phyloP scores from a whole-genome alignment of 2,888 invertebrate species.

The Aquatica leii region DNA sequence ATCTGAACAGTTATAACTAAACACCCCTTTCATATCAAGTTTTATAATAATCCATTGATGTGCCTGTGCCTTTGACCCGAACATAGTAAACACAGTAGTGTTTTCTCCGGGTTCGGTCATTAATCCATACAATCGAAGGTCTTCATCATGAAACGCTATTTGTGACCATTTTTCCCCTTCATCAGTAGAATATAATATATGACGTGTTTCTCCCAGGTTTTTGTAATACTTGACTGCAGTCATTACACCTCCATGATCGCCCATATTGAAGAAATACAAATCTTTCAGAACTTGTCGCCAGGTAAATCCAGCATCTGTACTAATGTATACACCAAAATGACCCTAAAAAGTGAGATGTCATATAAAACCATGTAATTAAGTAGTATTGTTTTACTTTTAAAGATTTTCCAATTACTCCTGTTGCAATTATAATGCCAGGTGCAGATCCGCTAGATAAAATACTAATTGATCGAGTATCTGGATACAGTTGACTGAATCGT shows the following conservation, averaged over 20 bases:
- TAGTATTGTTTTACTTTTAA: slow-evolving; percentile 63
- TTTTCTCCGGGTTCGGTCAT: slow-evolving; percentile 96
- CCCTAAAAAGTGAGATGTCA: slow-evolving; percentile 58
- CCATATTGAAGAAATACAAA: slow-evolving; percentile 86
- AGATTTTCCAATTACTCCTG: slow-evolving; percentile 80
- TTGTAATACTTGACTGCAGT: slow-evolving; percentile 87
- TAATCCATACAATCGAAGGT: slow-evolving; percentile 85
- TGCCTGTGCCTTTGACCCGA: slow-evolving; percentile 79
- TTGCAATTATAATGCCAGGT: slow-evolving; percentile 87
- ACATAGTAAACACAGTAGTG: slow-evolving; percentile 90
- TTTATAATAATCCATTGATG: slow-evolving; percentile 92
- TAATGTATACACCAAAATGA: slow-evolving; percentile 81
- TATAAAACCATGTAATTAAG: neutral
- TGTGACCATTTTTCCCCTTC: slow-evolving; percentile 85
- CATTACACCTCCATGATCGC: slow-evolving; percentile 89
- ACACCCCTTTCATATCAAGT: slow-evolving; percentile 65
- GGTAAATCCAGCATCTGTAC: slow-evolving; percentile 81
- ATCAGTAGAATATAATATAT: slow-evolving; percentile 84
- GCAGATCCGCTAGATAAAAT: slow-evolving; percentile 88
- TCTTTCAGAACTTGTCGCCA: slow-evolving; percentile 81
- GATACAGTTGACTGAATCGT: slow-evolving; percentile 83
- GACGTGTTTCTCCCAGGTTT: slow-evolving; percentile 77
- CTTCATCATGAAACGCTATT: slow-evolving; percentile 72
- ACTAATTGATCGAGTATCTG: slow-evolving; percentile 79
- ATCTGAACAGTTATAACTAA: slow-evolving; percentile 56